Conservation (phyloP, 2,113 vertebrate species). For the Plotosus lineatus region DNA sequence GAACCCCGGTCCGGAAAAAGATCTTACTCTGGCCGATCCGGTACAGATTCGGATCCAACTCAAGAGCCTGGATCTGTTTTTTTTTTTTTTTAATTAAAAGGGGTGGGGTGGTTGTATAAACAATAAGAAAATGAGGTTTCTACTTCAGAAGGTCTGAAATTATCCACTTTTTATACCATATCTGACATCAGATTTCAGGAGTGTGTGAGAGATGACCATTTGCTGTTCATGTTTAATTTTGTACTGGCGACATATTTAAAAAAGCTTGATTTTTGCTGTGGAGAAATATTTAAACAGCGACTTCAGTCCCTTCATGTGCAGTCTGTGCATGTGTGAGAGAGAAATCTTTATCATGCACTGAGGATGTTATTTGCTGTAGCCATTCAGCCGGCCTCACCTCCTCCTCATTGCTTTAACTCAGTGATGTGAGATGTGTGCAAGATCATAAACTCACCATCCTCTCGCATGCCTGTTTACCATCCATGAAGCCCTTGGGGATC, state of each 20-base stretch:
- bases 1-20: conserved; percentile 94
- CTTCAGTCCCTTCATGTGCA: neutral
- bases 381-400: neutral
- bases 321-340: neutral
- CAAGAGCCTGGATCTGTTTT: conserved; percentile 94
- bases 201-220: too few species aligned
- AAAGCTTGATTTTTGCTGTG: neutral
- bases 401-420: neutral
- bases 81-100: too few species aligned
- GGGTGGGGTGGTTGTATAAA: too few species aligned
- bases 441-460: conserved; percentile 80
- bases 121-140: too few species aligned
- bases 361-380: neutral
- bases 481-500: conserved; percentile 98
- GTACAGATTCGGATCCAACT: conserved; percentile 94
- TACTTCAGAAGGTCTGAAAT: too few species aligned
- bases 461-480: conserved; percentile 97
- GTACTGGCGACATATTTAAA: neutral
- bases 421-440: neutral
- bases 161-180: too few species aligned
- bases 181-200: too few species aligned
- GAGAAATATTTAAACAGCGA: neutral
- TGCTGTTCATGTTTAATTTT: neutral
- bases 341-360: neutral
- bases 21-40: conserved; percentile 99